Percentiles rank a stretch among this genome's conserved stretches.
phyloP scores from a whole-genome alignment of 2,797 vertebrate species.

The Distichodus sexfasciatus region DNA sequence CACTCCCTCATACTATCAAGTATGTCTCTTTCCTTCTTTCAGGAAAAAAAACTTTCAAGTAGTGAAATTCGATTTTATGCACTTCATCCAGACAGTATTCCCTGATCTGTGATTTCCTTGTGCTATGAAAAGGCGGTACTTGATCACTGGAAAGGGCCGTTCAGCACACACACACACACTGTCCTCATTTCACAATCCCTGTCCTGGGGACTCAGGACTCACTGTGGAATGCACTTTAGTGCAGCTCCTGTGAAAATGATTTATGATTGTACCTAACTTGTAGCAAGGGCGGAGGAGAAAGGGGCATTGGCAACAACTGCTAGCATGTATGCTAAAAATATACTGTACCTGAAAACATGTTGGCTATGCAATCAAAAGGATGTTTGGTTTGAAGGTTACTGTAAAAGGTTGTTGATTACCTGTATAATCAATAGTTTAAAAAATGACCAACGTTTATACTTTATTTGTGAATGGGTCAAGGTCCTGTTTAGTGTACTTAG shows the following conservation, averaged over 20 bases:
- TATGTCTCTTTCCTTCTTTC: no score
- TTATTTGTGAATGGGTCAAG: no score
- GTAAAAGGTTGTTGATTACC: neutral
- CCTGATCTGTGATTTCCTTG: slow-evolving; percentile 9
- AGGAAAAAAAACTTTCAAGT: no score
- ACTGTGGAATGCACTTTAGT: slow-evolving; percentile 35
- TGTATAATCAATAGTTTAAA: neutral
- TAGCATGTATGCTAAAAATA: neutral
- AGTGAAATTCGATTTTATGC: neutral
- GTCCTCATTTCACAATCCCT: slow-evolving; percentile 26
- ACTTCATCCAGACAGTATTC: slow-evolving; percentile 17
- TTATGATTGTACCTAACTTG: slow-evolving; percentile 16
- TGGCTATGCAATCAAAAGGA: no score
- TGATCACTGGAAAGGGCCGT: slow-evolving; percentile 36
- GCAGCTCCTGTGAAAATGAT: slow-evolving; percentile 37
- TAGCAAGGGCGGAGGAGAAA: neutral
- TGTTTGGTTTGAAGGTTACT: neutral
- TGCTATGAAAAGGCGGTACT: slow-evolving; percentile 40
- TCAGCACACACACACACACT: slow-evolving; percentile 9
- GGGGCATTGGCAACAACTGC: slow-evolving; percentile 18
- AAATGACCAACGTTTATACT: no score
- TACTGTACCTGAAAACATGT: neutral
- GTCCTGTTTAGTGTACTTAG: no score
- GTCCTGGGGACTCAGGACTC: slow-evolving; percentile 10
- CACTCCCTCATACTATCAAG: neutral